Evolutionary conservation across 2,113 vertebrate species (phyloP), one percentile per base, ranked within the genome.

Genomic region (Chaetops frenatus): DNA sequence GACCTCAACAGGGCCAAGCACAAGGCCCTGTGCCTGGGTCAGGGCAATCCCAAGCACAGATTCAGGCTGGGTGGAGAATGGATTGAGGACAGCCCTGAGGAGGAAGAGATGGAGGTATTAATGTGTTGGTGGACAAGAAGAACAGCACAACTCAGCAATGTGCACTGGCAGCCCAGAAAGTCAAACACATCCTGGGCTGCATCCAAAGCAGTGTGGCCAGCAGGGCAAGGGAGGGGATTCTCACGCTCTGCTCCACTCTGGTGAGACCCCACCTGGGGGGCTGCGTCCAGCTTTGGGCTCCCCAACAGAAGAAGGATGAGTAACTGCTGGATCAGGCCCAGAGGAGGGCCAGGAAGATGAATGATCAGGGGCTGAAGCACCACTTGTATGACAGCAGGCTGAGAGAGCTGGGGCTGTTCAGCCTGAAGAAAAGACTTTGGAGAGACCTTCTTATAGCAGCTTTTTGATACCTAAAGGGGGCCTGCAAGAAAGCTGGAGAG

Each of bases 121-220:
- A 56, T 51, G 24, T 70, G 8, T 35, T 72, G 45, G 36, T 58
- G 21, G 44, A 29, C 53, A 36, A 51, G 50, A 78, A 71, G 50
- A 4, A 10, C n/a, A 45, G 9, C 15, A 20, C 1, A 0, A 65
- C 45, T 18, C n/a, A 20, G 8, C 28, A 65, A 11, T 22, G 33
- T 27, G 24, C n/a, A 29, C 15, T 35, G n/a, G 6, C 45, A 66
- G 14, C 15, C 45, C 29, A 53, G 73, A 45, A 72, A 57, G n/a
- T 7, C 38, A 65, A 29, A 20, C 0, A 0, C 20, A 51, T 45
- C 33, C 58, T 58, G 24, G 33, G 81, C 44, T 71, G 65, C 17
- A 27, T 84, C 51, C 20, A 58, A 40, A 72, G 65, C 33, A 71
- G 23, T 0, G 0, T 1, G 3, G 20, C 50, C 28, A 78, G 58